Conservation (phyloP, 2,797 vertebrate species). For the Diplodus puntazzo region DNA sequence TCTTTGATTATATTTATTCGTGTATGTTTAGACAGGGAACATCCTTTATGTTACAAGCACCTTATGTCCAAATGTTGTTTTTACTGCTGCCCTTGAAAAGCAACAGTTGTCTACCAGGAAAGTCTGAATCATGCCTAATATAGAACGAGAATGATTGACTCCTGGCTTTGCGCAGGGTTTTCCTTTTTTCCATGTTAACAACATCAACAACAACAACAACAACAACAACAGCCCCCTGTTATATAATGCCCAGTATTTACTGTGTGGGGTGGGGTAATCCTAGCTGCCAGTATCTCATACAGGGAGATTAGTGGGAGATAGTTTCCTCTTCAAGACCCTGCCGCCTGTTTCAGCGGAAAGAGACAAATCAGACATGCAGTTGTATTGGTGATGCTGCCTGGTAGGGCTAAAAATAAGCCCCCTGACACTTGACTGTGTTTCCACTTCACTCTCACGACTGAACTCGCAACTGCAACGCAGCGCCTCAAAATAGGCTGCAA, state of each 20-base stretch:
- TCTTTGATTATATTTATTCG: slow-evolving; percentile 16
- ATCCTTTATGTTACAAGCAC: slow-evolving; percentile 22
- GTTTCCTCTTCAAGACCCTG: slow-evolving; percentile 68
- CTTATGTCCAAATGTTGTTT: slow-evolving; percentile 36
- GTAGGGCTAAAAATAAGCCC: slow-evolving; percentile 85
- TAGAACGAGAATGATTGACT: slow-evolving; percentile 70
- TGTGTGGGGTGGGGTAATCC: slow-evolving; percentile 60
- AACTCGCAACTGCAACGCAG: slow-evolving; percentile 78
- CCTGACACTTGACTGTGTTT: slow-evolving; percentile 87
- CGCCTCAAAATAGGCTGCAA: slow-evolving; percentile 82
- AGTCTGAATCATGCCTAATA: slow-evolving; percentile 72
- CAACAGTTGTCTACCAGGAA: slow-evolving; percentile 72
- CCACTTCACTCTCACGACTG: slow-evolving; percentile 83
- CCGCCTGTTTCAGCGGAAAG: slow-evolving; percentile 65
- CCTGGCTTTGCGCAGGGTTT: slow-evolving; percentile 67
- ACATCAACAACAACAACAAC: slow-evolving; percentile 64
- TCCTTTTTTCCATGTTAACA: slow-evolving; percentile 60
- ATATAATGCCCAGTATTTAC: slow-evolving; percentile 61
- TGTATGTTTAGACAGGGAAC: slow-evolving; percentile 27
- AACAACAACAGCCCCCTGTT: slow-evolving; percentile 45
- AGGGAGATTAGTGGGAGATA: slow-evolving; percentile 73
- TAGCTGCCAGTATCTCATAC: slow-evolving; percentile 65
- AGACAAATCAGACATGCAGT: slow-evolving; percentile 74
- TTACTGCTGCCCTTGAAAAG: slow-evolving; percentile 55
- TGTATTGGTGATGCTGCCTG: slow-evolving; percentile 83